Evolutionary conservation across 2,113 vertebrate genomes (phyloP).

Genomic region (Collichthys lucidus): DNA sequence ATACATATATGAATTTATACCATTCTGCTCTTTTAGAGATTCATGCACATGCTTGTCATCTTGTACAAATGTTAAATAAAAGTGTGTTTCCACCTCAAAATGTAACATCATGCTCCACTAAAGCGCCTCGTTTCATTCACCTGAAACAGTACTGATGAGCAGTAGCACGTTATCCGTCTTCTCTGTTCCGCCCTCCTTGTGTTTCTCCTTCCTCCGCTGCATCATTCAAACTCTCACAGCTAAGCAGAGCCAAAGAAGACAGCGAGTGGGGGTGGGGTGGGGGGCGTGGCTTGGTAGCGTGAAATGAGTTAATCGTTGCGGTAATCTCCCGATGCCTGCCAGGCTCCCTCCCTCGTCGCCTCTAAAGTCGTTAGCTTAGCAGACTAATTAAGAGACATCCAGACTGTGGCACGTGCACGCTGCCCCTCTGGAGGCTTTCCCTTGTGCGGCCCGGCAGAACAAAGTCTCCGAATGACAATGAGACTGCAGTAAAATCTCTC

Average conservation of each 20-base stretch:
- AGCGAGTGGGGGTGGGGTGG: slow-evolving; percentile 16
- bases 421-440: slow-evolving; percentile 56
- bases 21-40: too few species aligned
- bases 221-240: slow-evolving; percentile 5
- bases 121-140: background rate
- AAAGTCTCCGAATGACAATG: slow-evolving; percentile 40
- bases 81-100: background rate
- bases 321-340: slow-evolving; percentile 63
- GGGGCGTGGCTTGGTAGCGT: slow-evolving; percentile 28
- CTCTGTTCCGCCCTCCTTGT: background rate
- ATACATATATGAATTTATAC: too few species aligned
- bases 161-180: background rate
- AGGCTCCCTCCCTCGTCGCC: slow-evolving; percentile 50
- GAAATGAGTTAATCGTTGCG: slow-evolving; percentile 73
- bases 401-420: slow-evolving; percentile 48
- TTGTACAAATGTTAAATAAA: too few species aligned
- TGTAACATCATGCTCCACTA: background rate
- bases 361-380: slow-evolving; percentile 67
- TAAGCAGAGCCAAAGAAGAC: background rate
- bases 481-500: slow-evolving; percentile 41
- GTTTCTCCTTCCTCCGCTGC: background rate
- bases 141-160: background rate
- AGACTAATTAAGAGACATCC: slow-evolving; percentile 76
- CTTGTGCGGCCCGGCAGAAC: slow-evolving; percentile 16
- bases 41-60: too few species aligned